Evolutionary conservation across 2,113 vertebrate species (phyloP), one percentile per base, ranked within the genome.

Genomic region (Leucoraja erinaceus): DNA sequence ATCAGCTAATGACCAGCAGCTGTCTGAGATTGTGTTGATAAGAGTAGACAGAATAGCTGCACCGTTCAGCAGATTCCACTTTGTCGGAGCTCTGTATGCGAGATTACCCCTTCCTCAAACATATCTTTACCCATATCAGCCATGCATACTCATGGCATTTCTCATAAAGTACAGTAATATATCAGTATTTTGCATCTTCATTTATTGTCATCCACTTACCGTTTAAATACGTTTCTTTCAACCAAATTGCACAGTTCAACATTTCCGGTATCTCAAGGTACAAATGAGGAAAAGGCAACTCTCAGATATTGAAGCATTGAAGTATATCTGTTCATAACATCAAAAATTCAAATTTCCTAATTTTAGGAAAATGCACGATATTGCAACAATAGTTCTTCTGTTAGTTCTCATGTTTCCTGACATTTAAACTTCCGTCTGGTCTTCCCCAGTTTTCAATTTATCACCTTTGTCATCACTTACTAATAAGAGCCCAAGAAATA

Each of bases 61-160:
- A 66, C 86, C 20, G 33, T 78, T 78, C 76, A 38, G 33, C 76
- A 38, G 86, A 90, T 90, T 88, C 59, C 59, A 88, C 28, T 66
- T 63, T 31, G 63, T 90, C 63, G 25, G 20, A 47, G 38, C 38
- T 47, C 38, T 47, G 38, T 47, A 47, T 47, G 38, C 38, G 38
- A 86, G 59, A 33, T 5, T 90, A 6, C 16, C n/a, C 31, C 63
- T 66, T 18, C 31, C 61, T n/a, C 86, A 61, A 86, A 86, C 10
- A 86, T n/a, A 28, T 25, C 25, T 86, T 56, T 22, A 68, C 12
- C 31, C n/a, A 61, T 18, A 66, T 31, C 63, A 68, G n/a, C 63
- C 33, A 33, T 0, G 16, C 25, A 86, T 10, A 12, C 28, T 54
- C 38, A 83, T 10, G 22, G 25, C 79, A 83, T 56, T 56, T 54